These are phyloP conservation scores for Mercenaria mercenaria DNA, from an alignment of 1,140 invertebrate species.

Conservation along the genomic window DNA sequence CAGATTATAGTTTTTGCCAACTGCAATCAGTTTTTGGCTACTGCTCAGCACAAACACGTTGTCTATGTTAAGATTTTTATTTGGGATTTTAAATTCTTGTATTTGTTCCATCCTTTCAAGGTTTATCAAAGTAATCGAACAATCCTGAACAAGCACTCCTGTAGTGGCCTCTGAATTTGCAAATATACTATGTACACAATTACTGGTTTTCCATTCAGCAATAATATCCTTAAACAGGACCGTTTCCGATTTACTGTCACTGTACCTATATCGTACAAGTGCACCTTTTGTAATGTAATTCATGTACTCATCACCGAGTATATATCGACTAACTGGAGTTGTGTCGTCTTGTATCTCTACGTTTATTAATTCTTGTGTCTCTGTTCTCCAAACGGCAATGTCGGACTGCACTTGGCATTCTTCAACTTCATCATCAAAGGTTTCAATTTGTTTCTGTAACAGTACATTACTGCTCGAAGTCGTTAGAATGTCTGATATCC, in stretches of 20 bases:
- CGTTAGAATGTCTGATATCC: constrained; percentile 37
- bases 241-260: not conserved
- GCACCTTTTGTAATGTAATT: not conserved
- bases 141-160: not conserved
- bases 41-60: not conserved
- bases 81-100: not conserved
- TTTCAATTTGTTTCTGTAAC: not conserved
- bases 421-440: constrained; percentile 29
- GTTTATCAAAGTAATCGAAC: not conserved
- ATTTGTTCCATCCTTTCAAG: not conserved
- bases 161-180: not conserved
- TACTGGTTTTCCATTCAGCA: not conserved
- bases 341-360: not conserved
- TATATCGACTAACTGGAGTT: not conserved
- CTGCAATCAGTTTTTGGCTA: not conserved
- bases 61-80: not conserved
- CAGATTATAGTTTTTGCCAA: not conserved
- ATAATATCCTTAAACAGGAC: not conserved
- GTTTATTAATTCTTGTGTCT: constrained; percentile 19
- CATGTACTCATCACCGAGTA: not conserved
- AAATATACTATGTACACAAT: not conserved
- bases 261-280: not conserved
- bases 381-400: not conserved
- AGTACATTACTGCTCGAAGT: not conserved
- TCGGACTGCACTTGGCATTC: not conserved